Percentiles rank a stretch among this genome's conserved stretches.
These are phyloP conservation scores for Tinamus major DNA, from an alignment of 2,797 vertebrate genomes.

Conservation along the genomic window DNA sequence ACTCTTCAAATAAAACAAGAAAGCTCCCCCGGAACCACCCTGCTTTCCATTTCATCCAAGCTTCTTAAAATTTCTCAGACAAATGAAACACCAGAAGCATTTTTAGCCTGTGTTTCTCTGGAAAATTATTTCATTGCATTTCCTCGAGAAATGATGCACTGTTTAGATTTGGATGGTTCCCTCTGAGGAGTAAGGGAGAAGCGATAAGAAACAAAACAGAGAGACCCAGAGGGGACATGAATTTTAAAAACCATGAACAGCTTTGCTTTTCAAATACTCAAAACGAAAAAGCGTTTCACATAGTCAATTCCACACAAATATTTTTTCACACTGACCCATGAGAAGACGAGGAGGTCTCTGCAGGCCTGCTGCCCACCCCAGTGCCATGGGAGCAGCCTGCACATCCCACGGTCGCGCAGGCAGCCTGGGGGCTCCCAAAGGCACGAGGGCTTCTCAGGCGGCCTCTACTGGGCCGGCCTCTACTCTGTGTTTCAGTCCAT, in stretches of 20 bases:
- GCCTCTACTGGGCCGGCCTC: not conserved
- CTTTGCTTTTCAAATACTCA: conserved; percentile 48
- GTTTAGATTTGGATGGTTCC: conserved; percentile 53
- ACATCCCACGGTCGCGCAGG: not conserved
- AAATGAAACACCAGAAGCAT: conserved; percentile 57
- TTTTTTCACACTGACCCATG: not conserved
- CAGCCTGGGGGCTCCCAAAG: not conserved
- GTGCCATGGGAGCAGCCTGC: not conserved
- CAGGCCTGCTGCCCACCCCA: not conserved
- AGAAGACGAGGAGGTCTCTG: not conserved
- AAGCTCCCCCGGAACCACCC: not conserved
- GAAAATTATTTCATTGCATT: conserved; percentile 5
- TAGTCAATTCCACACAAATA: not conserved
- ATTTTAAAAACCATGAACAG: conserved; percentile 61
- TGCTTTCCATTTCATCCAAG: not conserved
- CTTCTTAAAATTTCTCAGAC: conserved; percentile 28
- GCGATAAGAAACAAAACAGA: conserved; percentile 42
- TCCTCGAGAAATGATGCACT: conserved; percentile 40
- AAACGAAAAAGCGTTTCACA: conserved; percentile 6
- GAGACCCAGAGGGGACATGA: conserved; percentile 45
- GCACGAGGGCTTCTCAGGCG: not conserved
- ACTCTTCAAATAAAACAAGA: not conserved
- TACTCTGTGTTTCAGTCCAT: not conserved
- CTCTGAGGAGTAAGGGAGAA: conserved; percentile 47
- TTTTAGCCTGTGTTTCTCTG: conserved; percentile 18